Base-by-base conservation (phyloP, 2,797 vertebrate genomes). In the Glossophaga mutica region DNA sequence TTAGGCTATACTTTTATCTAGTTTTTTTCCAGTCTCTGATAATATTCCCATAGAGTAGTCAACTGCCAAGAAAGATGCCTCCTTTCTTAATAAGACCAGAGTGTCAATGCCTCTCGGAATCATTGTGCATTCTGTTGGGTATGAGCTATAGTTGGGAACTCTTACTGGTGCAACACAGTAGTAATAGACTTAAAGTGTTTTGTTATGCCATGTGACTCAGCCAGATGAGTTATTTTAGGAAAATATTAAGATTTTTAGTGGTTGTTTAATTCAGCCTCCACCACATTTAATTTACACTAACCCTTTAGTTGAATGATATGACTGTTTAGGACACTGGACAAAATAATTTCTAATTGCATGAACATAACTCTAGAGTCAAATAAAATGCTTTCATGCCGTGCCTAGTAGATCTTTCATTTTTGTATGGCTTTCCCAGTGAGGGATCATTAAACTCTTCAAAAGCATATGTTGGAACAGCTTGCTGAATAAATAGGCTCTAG, bases 391-490 rank as follows among this genome's bases (percentile, higher is more conserved):
- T 77, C 46, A 71, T 74, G 34, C 12, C 83, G 3, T n/a, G 8
- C 48, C 46, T 83, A 48, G 24, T 32, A 48, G 22, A 29, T 12
- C 82, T 92, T 90, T 91, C 79, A 50, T 85, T 90, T 90, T 90
- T 76, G 22, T 68, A 2, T 57, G 59, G 8, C 55, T 81, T 68
- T 91, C 73, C 94, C 52, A 92, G 52, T 94, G 22, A 76, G 83
- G 70, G 46, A 44, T 89, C 65, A 90, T 82, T 91, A 91, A 84
- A 93, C 46, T 73, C 84, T 65, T 89, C 34, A 65, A 93, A 93
- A 95, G 37, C 87, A 94, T 71, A 39, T 84, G 37, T 52, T 76
- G 37, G 46, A 93, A 77, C 65, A 95, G 48, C 24, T 92, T 96
- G 68, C 89, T 91, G 46, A 91, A 77, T 89, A 93, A 85, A 92